phyloP scores from a whole-genome alignment of 2,888 invertebrate genomes.

The Ophion slaviceki region DNA sequence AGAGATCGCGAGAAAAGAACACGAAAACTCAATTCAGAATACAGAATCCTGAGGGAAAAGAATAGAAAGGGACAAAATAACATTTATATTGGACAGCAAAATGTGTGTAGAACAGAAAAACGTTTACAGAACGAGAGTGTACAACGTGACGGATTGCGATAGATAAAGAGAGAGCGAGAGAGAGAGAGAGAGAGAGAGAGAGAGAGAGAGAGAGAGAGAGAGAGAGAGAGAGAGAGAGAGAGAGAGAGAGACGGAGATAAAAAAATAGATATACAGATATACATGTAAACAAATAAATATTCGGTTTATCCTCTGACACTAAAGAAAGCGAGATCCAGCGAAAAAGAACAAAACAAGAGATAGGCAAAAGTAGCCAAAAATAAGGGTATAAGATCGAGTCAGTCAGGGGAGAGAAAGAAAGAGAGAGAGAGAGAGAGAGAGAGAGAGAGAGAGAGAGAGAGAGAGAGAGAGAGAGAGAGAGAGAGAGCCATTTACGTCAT shows the following conservation, averaged over 20 bases:
- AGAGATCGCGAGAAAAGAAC: too few relatives aligned
- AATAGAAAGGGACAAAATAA: too few relatives aligned
- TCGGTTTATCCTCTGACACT: not conserved
- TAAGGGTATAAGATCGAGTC: not conserved
- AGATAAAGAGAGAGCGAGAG: not conserved
- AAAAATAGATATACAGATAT: too few relatives aligned
- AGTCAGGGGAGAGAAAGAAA: not conserved
- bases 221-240: not conserved
- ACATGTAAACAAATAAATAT: not conserved
- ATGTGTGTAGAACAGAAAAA: too few relatives aligned
- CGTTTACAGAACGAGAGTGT: too few relatives aligned
- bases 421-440: not conserved
- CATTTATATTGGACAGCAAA: too few relatives aligned
- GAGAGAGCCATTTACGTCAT: constrained; percentile 8
- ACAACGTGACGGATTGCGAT: too few relatives aligned
- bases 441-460: too few relatives aligned
- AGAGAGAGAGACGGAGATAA: too few relatives aligned
- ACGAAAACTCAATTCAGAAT: too few relatives aligned
- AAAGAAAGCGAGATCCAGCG: not conserved
- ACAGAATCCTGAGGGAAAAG: too few relatives aligned
- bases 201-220: not conserved
- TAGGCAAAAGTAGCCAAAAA: not conserved
- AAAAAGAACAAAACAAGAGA: not conserved
- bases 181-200: not conserved
- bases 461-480: not conserved